These are phyloP conservation scores for Sinocyclocheilus maitianheensis DNA, from an alignment of 2,113 vertebrate genomes.

Conservation along the genomic window DNA sequence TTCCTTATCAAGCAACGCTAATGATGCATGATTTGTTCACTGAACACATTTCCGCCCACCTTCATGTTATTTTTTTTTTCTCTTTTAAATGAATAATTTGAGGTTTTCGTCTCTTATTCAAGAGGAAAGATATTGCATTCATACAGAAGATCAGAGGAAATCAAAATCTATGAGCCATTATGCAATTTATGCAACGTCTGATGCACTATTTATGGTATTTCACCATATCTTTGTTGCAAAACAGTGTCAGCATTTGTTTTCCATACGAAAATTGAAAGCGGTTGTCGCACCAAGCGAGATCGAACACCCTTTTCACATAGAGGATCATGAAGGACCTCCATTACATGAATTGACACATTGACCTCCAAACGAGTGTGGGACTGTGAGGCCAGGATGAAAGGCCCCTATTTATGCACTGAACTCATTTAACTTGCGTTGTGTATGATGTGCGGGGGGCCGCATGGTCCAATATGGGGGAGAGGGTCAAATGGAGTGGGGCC, in stretches of 20 bases:
- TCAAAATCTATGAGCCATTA: background rate
- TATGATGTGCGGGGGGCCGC: constrained; percentile 6
- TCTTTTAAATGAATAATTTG: background rate
- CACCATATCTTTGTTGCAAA: background rate
- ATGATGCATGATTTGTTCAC: background rate
- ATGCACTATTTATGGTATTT: background rate
- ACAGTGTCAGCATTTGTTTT: background rate
- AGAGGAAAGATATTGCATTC: background rate
- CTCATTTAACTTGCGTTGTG: constrained; percentile 66
- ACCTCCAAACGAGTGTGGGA: constrained; percentile 70
- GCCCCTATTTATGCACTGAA: constrained; percentile 64
- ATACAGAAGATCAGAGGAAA: background rate
- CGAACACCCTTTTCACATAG: background rate
- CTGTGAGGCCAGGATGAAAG: constrained; percentile 61
- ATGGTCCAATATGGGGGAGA: constrained; percentile 6
- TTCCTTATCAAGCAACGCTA: background rate
- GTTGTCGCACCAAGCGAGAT: background rate
- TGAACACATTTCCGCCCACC: background rate
- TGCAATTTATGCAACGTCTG: background rate
- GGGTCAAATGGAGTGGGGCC: constrained; percentile 46
- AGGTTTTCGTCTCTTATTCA: background rate
- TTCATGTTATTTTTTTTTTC: background rate
- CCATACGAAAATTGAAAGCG: background rate
- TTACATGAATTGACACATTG: constrained; percentile 73
- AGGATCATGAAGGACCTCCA: constrained; percentile 22